Base-by-base conservation (phyloP, 1,140 invertebrate genomes). In the Bradynema listronoti region DNA sequence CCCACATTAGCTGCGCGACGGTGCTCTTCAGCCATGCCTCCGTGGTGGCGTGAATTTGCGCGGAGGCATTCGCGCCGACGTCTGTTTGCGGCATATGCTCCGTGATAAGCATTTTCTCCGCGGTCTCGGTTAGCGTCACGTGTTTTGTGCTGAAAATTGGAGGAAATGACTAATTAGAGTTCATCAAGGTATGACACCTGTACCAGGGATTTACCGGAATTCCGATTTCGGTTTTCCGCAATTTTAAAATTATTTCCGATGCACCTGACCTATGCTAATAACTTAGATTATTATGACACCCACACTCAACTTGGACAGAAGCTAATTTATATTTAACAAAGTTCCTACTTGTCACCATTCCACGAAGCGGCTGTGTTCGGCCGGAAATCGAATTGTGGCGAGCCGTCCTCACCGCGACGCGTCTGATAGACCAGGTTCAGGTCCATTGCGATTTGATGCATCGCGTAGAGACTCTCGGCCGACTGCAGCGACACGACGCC, bases 391-490 rank as follows among this genome's bases (percentile, higher is more conserved):
- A 43, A 55, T 16, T 55, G 32, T 22, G 52, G 52, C 5, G 19
- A 16, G 3, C 52, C 52, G n/a, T n/a, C n/a, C 22, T 45, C 25
- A 3, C 52, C 22, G 32, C 52, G 59, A 7, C 65, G 61, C 29
- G 50, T 41, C 22, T 39, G 65, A 41, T 63, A 63, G 16, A 49
- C 55, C 27, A 63, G 58, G 19, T 66, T 25, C 19, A 63, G 29
- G 14, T 63, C 61, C 61, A 63, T 36, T 25, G 61, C 61, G 9
- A 63, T 63, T 63, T 47, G 34, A 46, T 63, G 61, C 46, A 63
- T 41, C 29, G 36, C 58, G 53, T 42, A 63, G 22, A 55, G 32
- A 49, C 52, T 45, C n/a, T 16, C 3, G 24, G 56, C 24, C 3
- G 24, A n/a, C n/a, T n/a, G n/a, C n/a, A n/a, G n/a, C n/a, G n/a